Percentiles rank a stretch among this genome's conserved stretches.
Conservation (phyloP, 2,113 vertebrate species). For the Lucifuga dentata region DNA sequence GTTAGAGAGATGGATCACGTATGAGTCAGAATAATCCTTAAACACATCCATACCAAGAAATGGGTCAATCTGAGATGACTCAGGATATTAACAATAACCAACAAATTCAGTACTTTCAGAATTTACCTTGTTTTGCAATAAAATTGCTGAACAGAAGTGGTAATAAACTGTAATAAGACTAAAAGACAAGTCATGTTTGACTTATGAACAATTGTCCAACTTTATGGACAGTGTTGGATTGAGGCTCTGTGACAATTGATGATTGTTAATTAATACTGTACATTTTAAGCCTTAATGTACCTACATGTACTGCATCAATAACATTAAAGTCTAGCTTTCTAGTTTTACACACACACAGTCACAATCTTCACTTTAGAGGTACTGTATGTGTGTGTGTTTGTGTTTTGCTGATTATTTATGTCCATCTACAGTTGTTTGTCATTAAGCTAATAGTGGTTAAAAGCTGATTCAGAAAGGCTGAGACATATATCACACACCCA, state of each 20-base stretch:
- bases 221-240: not conserved
- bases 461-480: conserved; percentile 70
- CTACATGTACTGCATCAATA: conserved; percentile 14
- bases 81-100: conserved; percentile 8
- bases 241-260: not conserved
- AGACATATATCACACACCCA: conserved; percentile 67
- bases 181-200: no score
- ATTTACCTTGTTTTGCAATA: not conserved
- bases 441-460: conserved; percentile 76
- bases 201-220: no score
- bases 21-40: no score
- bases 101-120: conserved; percentile 18
- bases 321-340: conserved; percentile 9
- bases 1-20: no score
- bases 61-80: not conserved
- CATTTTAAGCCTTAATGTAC: conserved; percentile 8
- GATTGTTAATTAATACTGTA: conserved; percentile 7
- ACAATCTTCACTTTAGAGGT: conserved; percentile 21
- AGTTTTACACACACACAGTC: not conserved
- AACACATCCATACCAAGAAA: not conserved
- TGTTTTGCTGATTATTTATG: conserved; percentile 65
- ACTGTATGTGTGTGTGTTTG: conserved; percentile 26
- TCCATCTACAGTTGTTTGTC: conserved; percentile 68
- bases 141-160: not conserved
- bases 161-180: not conserved